Evolutionary conservation across 1,140 invertebrate genomes (phyloP).

Genomic region (Coelopa frigida): DNA sequence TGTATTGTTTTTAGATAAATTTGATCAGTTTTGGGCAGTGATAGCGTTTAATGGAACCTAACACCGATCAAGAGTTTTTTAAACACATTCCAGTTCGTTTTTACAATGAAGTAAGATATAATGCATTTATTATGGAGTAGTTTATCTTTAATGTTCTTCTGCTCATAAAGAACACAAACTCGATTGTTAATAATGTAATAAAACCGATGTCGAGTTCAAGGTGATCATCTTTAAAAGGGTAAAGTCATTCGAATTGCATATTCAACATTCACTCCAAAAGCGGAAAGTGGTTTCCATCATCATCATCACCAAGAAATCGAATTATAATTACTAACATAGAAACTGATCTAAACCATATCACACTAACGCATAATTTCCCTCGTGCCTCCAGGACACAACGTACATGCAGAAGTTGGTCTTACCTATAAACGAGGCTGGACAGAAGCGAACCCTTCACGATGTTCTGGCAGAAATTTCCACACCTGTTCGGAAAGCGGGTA

Average conservation of each 20-base stretch:
- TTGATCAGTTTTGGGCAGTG: conserved; percentile 99
- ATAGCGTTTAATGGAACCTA: conserved; percentile 87
- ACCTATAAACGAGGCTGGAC: conserved; percentile 65
- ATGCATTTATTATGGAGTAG: neutral
- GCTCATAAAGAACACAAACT: too few species aligned
- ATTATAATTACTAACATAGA: too few species aligned
- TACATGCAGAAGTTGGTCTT: conserved; percentile 71
- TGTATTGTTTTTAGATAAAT: too few species aligned
- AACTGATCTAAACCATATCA: too few species aligned
- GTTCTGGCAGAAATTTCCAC: conserved; percentile 61
- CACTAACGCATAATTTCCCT: neutral
- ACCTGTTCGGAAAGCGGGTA: conserved; percentile 39
- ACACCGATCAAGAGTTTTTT: conserved; percentile 67
- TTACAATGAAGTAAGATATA: conserved; percentile 61
- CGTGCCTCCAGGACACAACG: conserved; percentile 54
- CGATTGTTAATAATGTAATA: too few species aligned
- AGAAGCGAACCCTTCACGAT: conserved; percentile 63
- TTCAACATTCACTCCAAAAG: too few species aligned
- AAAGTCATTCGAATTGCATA: too few species aligned
- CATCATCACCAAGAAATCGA: too few species aligned
- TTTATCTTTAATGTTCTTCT: neutral
- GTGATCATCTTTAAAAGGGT: too few species aligned
- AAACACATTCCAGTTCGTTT: conserved; percentile 89
- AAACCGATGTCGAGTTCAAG: too few species aligned
- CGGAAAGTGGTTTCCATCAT: too few species aligned